Base-by-base conservation (phyloP, 2,113 vertebrate species). In the Martes martes region DNA sequence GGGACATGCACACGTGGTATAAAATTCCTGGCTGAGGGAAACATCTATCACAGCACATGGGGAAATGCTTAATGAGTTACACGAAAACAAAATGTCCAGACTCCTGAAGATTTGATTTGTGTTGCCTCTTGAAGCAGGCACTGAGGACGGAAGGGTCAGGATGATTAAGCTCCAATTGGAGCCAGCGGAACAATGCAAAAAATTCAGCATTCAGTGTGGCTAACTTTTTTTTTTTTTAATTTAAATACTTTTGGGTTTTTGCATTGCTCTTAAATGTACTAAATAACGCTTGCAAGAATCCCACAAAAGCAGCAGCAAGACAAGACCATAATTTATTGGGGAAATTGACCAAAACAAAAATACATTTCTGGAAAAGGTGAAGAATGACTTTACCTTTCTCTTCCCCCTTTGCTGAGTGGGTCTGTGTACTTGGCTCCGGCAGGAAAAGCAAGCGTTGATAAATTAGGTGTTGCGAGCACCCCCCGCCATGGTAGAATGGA, bases 21-120 rank as follows among this genome's bases (percentile, higher is more conserved):
- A 59, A 95, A 96, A 96, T 98, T 97, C 93, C 97, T 97, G 96
- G 98, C 91, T 36, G 96, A 94, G 78, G 92, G 94, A 52, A 97
- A 92, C 97, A 90, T 98, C 96, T 65, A 71, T 96, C 98, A 59
- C 26, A 92, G 97, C 91, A 71, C 76, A 79, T 2, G 4, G 76
- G 73, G 96, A 97, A 91, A 86, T 11, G 96, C 80, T 92, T 94
- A 42, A 95, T 61, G 96, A 95, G 94, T 47, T 93, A 71, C 96
- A 94, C 0, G 97, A 87, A 97, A 67, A 57, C n/a, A 47, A 90
- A 98, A 93, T 19, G 16, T 76, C 96, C 96, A 91, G 65, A 78
- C 90, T 92, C 94, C 93, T 93, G 96, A 96, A 86, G 81, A 0
- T 10, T 50, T 69, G 78, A 74, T 63, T 47, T 96, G 92, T 24